Conservation (phyloP, 2,797 vertebrate genomes). For the Labroides dimidiatus region DNA sequence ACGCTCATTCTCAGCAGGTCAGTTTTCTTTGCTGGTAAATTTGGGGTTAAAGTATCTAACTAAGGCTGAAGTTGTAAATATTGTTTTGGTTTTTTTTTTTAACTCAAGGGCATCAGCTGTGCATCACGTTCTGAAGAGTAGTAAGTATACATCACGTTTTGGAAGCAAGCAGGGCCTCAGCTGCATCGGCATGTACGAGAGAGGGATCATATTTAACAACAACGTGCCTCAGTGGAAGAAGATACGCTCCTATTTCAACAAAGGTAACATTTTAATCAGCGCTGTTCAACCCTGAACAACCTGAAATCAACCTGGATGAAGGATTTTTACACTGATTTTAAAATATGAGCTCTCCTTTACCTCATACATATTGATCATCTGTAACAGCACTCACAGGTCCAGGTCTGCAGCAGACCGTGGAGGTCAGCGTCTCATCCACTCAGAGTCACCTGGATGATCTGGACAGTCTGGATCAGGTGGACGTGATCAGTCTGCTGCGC, state of each 20-base stretch:
- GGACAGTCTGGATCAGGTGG: slow-evolving; percentile 74
- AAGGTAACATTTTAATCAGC: slow-evolving; percentile 83
- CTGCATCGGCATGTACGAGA: slow-evolving; percentile 94
- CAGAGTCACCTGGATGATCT: slow-evolving; percentile 86
- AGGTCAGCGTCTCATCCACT: slow-evolving; percentile 86
- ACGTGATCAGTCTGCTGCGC: slow-evolving; percentile 90
- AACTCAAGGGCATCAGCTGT: slow-evolving; percentile 88
- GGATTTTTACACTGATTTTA: too few species aligned
- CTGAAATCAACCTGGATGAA: too few species aligned
- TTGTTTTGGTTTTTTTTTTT: neutral
- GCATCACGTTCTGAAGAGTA: slow-evolving; percentile 89
- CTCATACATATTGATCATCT: neutral
- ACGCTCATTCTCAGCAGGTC: slow-evolving; percentile 96
- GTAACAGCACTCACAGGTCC: slow-evolving; percentile 91
- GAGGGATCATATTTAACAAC: slow-evolving; percentile 95
- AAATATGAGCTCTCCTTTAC: too few species aligned
- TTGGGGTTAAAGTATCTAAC: neutral
- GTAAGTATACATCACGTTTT: slow-evolving; percentile 89
- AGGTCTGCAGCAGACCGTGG: slow-evolving; percentile 85
- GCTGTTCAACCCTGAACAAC: too few species aligned
- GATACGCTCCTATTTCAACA: slow-evolving; percentile 89
- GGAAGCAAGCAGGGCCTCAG: slow-evolving; percentile 91
- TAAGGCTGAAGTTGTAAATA: neutral
- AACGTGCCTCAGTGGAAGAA: slow-evolving; percentile 90
- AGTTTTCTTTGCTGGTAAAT: slow-evolving; percentile 8